Conservation (phyloP, 2,888 invertebrate species). For the Apoderus coryli region DNA sequence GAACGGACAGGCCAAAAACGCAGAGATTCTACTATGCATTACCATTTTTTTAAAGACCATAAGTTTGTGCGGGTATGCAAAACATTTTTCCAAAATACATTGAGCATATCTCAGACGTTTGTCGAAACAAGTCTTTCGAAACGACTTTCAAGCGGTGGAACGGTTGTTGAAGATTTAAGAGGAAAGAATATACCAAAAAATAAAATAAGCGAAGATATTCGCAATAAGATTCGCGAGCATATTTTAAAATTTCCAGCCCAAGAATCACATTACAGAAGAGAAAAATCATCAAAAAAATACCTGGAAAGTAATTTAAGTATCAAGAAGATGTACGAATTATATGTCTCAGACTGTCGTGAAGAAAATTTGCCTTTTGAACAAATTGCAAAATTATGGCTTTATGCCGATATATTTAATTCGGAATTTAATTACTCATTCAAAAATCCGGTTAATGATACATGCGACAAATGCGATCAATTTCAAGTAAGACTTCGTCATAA, state of each 20-base stretch:
- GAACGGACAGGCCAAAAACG: background rate
- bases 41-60: background rate
- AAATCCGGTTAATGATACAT: slow-evolving; percentile 6
- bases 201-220: background rate
- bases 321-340: background rate
- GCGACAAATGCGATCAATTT: slow-evolving; percentile 5
- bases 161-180: background rate
- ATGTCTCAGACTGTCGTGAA: background rate
- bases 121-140: background rate
- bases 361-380: background rate
- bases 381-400: slow-evolving; percentile 6
- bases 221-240: background rate
- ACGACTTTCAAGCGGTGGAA: background rate
- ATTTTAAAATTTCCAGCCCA: background rate
- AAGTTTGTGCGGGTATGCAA: background rate
- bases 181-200: background rate
- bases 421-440: slow-evolving; percentile 6
- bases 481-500: background rate
- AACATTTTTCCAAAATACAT: slow-evolving; percentile 3
- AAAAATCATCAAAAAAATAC: background rate
- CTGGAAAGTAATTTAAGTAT: background rate
- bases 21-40: slow-evolving; percentile 4
- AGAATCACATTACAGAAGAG: background rate
- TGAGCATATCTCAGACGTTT: background rate
- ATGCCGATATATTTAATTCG: slow-evolving; percentile 2